Evolutionary conservation across 1,140 invertebrate species (phyloP), one percentile per base, ranked within the genome.

Genomic region (Tetragnatha versicolor): DNA sequence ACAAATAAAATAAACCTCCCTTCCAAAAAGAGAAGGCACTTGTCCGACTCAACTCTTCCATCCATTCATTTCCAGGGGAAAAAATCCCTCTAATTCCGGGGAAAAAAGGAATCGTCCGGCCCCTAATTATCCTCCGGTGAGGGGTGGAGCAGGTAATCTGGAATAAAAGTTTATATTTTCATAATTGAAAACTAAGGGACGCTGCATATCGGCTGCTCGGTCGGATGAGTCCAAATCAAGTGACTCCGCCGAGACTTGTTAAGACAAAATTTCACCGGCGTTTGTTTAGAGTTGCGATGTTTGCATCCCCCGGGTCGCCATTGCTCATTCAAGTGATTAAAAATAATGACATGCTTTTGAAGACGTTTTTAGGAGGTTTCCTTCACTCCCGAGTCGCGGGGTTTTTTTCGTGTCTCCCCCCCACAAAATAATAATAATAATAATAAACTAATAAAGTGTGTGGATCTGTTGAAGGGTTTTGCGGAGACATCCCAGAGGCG

Each of bases 301-400:
- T 14, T 51, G 49, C n/a, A 9, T 45, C 42, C 42, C 42, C 10
- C n/a, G n/a, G 25, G 25, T 9, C n/a, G 49, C 17, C 25, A 10
- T 45, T 66, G 63, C 63, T 66, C 63, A 66, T 47, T 66, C 39
- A 66, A 66, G 63, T 66, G 63, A 66, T 66, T 66, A 66, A 66
- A 66, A 66, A 66, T 66, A 66, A 66, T 66, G 63, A 66, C 63
- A 27, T 66, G 37, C 63, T 66, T 66, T 51, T 39, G 39, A 37
- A 66, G 37, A 66, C 42, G 25, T 66, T 66, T 66, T 66, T 66
- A 47, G 49, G 25, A 29, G 9, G n/a, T 60, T 60, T 33, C 7
- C 17, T 60, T 25, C n/a, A 20, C 25, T 45, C 42, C 1, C 3
- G n/a, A 45, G 42, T 45, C n/a, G 12, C 42, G 12, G n/a, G 25